These are phyloP conservation scores for Poecilus cupreus DNA, from an alignment of 2,888 invertebrate species.

Conservation along the genomic window DNA sequence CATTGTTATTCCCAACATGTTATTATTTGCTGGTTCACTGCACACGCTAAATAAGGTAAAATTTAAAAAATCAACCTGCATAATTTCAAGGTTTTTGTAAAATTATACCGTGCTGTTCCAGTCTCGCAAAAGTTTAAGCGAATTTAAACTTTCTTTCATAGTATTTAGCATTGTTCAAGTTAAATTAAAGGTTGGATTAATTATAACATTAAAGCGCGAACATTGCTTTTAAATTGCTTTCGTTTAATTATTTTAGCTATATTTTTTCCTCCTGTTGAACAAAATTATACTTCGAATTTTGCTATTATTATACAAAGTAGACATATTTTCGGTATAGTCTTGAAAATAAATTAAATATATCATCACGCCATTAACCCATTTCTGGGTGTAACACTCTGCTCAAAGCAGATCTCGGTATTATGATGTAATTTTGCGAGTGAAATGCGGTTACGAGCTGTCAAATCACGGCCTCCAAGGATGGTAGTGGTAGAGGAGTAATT, in stretches of 20 bases:
- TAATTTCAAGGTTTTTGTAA: constrained; percentile 12
- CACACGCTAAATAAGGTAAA: constrained; percentile 23
- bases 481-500: too few relatives aligned
- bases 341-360: too few relatives aligned
- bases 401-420: too few relatives aligned
- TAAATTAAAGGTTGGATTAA: constrained; percentile 23
- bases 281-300: too few relatives aligned
- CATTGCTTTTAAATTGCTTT: not conserved
- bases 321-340: too few relatives aligned
- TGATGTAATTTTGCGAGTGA: too few relatives aligned
- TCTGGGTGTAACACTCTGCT: too few relatives aligned
- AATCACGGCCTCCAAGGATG: too few relatives aligned
- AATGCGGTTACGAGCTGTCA: too few relatives aligned
- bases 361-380: too few relatives aligned
- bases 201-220: constrained; percentile 14
- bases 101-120: not conserved
- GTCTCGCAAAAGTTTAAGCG: not conserved
- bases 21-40: constrained; percentile 14
- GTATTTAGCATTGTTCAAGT: constrained; percentile 17
- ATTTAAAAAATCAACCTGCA: not conserved
- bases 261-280: too few relatives aligned
- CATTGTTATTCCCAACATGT: not conserved
- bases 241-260: constrained; percentile 11
- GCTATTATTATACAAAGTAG: too few relatives aligned
- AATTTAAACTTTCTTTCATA: constrained; percentile 25